Evolutionary conservation across 2,888 invertebrate species (phyloP).

Genomic region (Alloscopus bannaensis): DNA sequence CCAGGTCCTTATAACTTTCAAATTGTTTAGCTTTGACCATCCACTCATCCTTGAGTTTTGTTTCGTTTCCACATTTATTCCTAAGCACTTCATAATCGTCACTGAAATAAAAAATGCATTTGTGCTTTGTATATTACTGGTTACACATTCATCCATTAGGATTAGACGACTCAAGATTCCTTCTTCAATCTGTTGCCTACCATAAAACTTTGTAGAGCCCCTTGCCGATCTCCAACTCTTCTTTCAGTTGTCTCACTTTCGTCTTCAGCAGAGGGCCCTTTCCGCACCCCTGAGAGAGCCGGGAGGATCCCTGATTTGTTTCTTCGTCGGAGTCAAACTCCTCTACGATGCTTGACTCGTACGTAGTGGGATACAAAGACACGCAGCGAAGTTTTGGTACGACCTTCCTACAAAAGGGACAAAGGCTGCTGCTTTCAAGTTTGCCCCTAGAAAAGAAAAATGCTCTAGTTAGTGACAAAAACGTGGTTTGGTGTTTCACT

Average conservation of each 20-base stretch:
- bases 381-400: constrained; percentile 45
- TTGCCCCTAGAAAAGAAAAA: constrained; percentile 50
- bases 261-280: constrained; percentile 23
- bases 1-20: constrained; percentile 61
- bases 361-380: constrained; percentile 52
- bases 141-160: too few relatives aligned
- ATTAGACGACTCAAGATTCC: too few relatives aligned
- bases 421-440: constrained; percentile 47
- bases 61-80: constrained; percentile 31
- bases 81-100: constrained; percentile 14
- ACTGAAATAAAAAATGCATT: too few relatives aligned
- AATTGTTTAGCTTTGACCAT: constrained; percentile 57
- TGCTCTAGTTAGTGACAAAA: too few relatives aligned
- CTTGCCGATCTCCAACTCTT: constrained; percentile 14
- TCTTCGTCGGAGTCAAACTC: constrained; percentile 35
- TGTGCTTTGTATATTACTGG: too few relatives aligned
- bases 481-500: too few relatives aligned
- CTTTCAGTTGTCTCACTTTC: constrained; percentile 8
- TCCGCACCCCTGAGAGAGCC: too few relatives aligned
- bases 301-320: too few relatives aligned
- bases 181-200: too few relatives aligned
- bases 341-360: constrained; percentile 58
- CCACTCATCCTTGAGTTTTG: constrained; percentile 37
- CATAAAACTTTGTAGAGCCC: constrained; percentile 14
- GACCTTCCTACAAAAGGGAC: constrained; percentile 65